These are phyloP conservation scores for Tanytarsus gracilentus DNA, from an alignment of 2,888 invertebrate species.

Conservation along the genomic window DNA sequence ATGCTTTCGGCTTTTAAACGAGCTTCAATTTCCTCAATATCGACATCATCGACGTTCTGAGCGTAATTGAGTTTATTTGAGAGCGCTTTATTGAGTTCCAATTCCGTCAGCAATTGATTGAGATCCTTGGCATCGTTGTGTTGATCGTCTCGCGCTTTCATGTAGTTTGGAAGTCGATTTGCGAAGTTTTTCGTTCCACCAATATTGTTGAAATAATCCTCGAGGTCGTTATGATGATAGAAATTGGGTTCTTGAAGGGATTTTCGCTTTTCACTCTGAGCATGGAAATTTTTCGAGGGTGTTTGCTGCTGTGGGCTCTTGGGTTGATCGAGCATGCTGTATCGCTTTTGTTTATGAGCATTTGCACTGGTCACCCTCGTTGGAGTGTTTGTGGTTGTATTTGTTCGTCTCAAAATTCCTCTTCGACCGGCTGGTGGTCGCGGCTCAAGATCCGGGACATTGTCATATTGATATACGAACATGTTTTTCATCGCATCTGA, in stretches of 20 bases:
- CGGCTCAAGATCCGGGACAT: conserved; percentile 57
- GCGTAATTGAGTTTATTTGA: conserved; percentile 20
- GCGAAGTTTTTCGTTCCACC: conserved; percentile 17
- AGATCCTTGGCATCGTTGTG: conserved; percentile 12
- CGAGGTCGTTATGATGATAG: conserved; percentile 11
- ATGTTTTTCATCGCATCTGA: conserved; percentile 49
- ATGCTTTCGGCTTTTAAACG: conserved; percentile 42
- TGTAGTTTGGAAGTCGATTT: conserved; percentile 22
- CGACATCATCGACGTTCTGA: conserved; percentile 6
- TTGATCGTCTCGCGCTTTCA: conserved; percentile 19
- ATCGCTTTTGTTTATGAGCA: conserved; percentile 52
- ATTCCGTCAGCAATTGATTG: conserved; percentile 22
- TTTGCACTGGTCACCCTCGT: conserved; percentile 24
- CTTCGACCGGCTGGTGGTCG: conserved; percentile 56
- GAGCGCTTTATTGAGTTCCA: conserved; percentile 21
- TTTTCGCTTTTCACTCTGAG: conserved; percentile 54
- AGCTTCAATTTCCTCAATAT: conserved; percentile 39
- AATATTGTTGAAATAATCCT: conserved; percentile 21
- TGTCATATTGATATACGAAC: conserved; percentile 75
- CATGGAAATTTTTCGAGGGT: conserved; percentile 36
- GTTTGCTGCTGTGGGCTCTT: conserved; percentile 11
- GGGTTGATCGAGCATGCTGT: conserved; percentile 65
- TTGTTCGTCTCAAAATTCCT: conserved; percentile 38
- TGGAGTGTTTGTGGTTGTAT: conserved; percentile 29
- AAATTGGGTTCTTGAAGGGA: conserved; percentile 67